Conservation (phyloP, 1,140 invertebrate genomes). For the Drosophila parabipectinata region DNA sequence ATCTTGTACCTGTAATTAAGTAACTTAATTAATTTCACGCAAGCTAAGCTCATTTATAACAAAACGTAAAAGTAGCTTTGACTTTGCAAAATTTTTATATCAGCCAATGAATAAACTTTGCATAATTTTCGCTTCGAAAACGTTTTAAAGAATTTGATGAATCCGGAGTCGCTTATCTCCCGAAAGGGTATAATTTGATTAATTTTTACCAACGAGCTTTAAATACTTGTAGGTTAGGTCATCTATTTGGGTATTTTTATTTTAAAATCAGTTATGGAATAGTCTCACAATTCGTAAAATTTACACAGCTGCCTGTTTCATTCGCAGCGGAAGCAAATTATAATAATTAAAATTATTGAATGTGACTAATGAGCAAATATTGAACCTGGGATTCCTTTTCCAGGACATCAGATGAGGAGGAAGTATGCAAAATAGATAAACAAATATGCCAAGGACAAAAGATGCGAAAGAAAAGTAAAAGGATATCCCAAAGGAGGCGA, state of each 20-base stretch:
- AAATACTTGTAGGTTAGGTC: conserved; percentile 11
- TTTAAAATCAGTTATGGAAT: conserved; percentile 3
- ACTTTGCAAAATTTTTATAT: conserved; percentile 46
- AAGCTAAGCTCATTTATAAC: conserved; percentile 21
- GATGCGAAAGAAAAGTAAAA: conserved; percentile 2
- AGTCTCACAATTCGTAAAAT: background rate
- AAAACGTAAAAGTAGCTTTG: conserved; percentile 26
- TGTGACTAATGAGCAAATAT: conserved; percentile 79
- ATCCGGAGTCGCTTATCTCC: conserved; percentile 50
- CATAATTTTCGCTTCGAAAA: conserved; percentile 58
- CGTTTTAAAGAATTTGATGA: conserved; percentile 58
- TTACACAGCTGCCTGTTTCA: conserved; percentile 11
- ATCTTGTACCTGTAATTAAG: conserved; percentile 67
- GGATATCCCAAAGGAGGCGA: background rate
- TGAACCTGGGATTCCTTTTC: conserved; percentile 50
- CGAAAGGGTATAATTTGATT: conserved; percentile 59
- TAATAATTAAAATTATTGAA: conserved; percentile 74
- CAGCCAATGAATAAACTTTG: conserved; percentile 57
- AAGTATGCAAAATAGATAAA: conserved; percentile 67
- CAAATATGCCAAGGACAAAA: conserved; percentile 37
- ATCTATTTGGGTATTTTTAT: conserved; percentile 1
- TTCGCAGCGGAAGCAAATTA: conserved; percentile 40
- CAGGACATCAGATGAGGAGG: conserved; percentile 14
- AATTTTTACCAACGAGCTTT: conserved; percentile 39
- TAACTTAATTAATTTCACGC: conserved; percentile 73